phyloP scores from a whole-genome alignment of 2,888 invertebrate species.

The Mythimna vitellina region DNA sequence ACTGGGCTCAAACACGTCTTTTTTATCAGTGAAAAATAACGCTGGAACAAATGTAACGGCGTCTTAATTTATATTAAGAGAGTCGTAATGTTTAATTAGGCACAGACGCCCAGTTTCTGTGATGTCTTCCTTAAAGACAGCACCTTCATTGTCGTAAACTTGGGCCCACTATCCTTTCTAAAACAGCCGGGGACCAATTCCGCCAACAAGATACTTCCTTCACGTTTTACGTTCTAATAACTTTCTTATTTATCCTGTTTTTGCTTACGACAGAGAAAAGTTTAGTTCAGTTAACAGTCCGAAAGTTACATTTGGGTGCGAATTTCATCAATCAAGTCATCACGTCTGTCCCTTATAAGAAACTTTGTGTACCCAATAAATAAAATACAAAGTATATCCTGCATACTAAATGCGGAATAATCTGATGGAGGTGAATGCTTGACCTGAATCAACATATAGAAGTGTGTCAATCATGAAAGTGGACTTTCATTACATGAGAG shows the following conservation, averaged over 20 bases:
- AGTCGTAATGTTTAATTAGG: conserved; percentile 25
- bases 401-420: background rate
- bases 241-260: conserved; percentile 52
- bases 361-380: conserved; percentile 9
- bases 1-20: background rate
- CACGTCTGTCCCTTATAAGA: conserved; percentile 7
- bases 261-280: conserved; percentile 48
- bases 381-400: conserved; percentile 19
- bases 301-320: conserved; percentile 22
- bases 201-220: conserved; percentile 36
- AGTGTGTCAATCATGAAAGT: background rate
- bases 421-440: background rate
- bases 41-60: conserved; percentile 3
- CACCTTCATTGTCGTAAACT: conserved; percentile 27
- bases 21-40: background rate
- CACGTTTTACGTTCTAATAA: conserved; percentile 47
- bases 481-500: background rate
- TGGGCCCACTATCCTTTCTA: conserved; percentile 21
- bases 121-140: conserved; percentile 11
- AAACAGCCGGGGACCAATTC: conserved; percentile 31
- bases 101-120: conserved; percentile 5
- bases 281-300: conserved; percentile 24
- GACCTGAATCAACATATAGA: conserved; percentile 6
- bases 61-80: conserved; percentile 7
- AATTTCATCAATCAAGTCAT: conserved; percentile 34